Base-by-base conservation (phyloP, 2,888 invertebrate species). In the Chelonus formosanus region DNA sequence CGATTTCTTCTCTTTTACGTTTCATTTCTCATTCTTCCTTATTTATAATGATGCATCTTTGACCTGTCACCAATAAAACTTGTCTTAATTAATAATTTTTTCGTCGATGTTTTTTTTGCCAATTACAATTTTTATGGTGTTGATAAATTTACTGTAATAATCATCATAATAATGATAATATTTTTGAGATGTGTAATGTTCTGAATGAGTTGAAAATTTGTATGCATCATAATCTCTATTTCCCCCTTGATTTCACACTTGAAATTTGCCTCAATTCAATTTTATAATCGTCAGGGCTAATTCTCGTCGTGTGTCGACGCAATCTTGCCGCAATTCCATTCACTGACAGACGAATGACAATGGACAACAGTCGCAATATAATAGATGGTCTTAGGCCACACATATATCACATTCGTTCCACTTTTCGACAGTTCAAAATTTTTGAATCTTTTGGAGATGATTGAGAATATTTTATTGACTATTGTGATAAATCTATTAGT, bases 21-120 rank as follows among this genome's bases (percentile, higher is more conserved):
- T 32, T 32, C 5, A 34, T 43, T 8, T 47, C 40, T 36, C 35
- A 32, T 59, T 34, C 7, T 50, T 35, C 10, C 40, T 3, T 36
- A 34, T 48, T 59, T 31, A 32, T 59, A 40, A 59, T 47, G 59
- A 59, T 40, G 40, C 61, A 61, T 61, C 61, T 61, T 61, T 61
- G 61, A 61, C 61, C 61, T 61, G 61, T 53, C 61, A 43, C 52
- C 53, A 61, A 40, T 58, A 32, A 45, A 7, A 45, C 10, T 47
- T 50, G 44, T 59, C 48, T 50, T 40, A 40, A 59, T 35, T 59
- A 47, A 48, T 36, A 20, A 8, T 20, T 36, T 20, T 40, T 20
- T 35, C 35, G 35, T 48, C 36, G 10, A 40, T 40, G 6, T 2
- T 40, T 40, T 6, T 40, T 40, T 40, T 5, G 40, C 4, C 40